Base-by-base conservation (phyloP, 1,140 invertebrate species). In the Theocolax elegans region DNA sequence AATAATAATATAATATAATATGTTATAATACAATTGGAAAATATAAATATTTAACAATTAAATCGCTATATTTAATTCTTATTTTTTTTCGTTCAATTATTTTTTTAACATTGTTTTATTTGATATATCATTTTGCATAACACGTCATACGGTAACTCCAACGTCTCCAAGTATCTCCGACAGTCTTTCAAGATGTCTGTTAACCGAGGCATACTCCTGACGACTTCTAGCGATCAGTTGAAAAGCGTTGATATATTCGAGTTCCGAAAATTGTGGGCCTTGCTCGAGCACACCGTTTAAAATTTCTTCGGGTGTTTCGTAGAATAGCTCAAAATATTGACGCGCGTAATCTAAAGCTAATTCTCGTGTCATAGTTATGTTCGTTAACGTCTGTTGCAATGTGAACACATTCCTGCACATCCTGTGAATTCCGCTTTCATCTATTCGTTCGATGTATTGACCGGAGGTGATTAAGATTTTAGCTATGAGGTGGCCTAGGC, bases 361-460 rank as follows among this genome's bases (percentile, higher is more conserved):
- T 85, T 96, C 95, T 63, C 94, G 87, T 0, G 92, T 89, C 83
- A 92, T 91, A 9, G 94, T 96, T 46, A 97, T 94, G 76, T 92
- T 93, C 23, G 93, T 94, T 2, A 96, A 80, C 19, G 92, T 93
- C 81, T 96, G 94, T 77, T 96, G 95, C 21, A 97, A 86, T 1
- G 92, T 91, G 83, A 94, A 94, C 21, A 96, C 92, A 82, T 96
- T 94, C 12, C 94, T 86, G 77, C 93, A 95, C 92, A 95, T 95
- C 79, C 90, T 90, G 76, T 92, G 92, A 73, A 94, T 91, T 40
- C 91, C 92, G 77, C 89, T 90, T 81, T 94, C 91, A 86, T 94
- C 93, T 73, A 95, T 92, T 70, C 91, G 89, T 71, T 91, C 91
- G 77, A 95, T 90, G 78, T 92, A 92, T 72, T 94, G 92, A 12